Base-by-base conservation (phyloP, 2,888 invertebrate species). In the Cantharis lateralis region DNA sequence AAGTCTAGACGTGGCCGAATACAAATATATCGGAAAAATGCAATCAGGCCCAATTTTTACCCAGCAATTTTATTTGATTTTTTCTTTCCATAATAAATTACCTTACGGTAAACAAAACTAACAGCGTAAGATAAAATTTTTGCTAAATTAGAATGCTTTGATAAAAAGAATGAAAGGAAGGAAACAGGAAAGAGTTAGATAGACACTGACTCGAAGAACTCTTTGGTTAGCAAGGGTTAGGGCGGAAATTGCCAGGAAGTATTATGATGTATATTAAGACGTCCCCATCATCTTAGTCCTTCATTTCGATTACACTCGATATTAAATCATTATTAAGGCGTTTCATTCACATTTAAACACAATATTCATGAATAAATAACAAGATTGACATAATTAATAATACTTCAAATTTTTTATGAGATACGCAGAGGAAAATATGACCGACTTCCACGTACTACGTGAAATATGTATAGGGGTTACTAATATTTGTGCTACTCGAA, bases 241-340 rank as follows among this genome's bases (percentile, higher is more conserved):
- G 81, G 79, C 84, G 87, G 87, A 87, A 87, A 87, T 87, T 87
- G 87, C 85, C 85, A 86, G 86, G 86, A 86, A 85, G 86, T 86
- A 87, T 87, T 87, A 86, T 84, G 83, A 85, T 86, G 84, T 86
- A 85, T 86, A 86, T 87, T 87, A 87, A 87, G 85, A 85, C 85
- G 82, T 80, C 79, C 82, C 82, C 82, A 79, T 80, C 81, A 72
- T 77, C 77, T 77, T 77, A 74, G 77, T 75, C 74, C 80, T 80
- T 81, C 80, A 82, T 82, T 82, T 81, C 80, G 82, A 81, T 84
- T 83, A 80, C 74, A 77, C 79, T 82, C 82, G 79, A 84, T 85
- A 85, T 85, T 85, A 84, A 85, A 85, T 85, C 84, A 85, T 84
- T 83, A 74, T 62, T 61, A 70, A 64, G 69, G 69, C 69, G 70